Base-by-base conservation (phyloP, 2,113 vertebrate genomes). In the Vidua chalybeata region DNA sequence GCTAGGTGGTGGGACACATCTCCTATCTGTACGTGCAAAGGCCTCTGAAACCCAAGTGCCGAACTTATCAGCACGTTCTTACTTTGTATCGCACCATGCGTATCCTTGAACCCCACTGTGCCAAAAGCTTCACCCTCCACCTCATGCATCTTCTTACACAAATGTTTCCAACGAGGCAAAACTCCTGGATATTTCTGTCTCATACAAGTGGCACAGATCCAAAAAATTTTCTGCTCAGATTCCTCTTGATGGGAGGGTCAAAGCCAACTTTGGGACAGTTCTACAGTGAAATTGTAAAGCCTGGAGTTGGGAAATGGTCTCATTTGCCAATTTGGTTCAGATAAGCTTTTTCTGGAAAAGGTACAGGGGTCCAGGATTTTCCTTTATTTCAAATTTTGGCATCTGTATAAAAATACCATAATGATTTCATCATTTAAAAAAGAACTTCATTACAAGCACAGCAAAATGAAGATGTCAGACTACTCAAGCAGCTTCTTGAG, bases 101-200 rank as follows among this genome's bases (percentile, higher is more conserved):
- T 13, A 62, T 59, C 61, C 15, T 2, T 15, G 26, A 74, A 19
- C 11, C 1, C 1, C 5, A 2, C 2, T 5, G 41, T 3, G 30
- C 72, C 64, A 55, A 76, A 87, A 75, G 49, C 37, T 52, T 71
- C 68, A 45, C 76, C 64, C 63, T 68, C 35, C 45, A 61, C 61
- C 22, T 84, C 13, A 11, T 1, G n/a, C 35, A 52, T 61, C 76
- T 63, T 83, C 91, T 59, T 15, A 61, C 39, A 51, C 35, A 51
- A 63, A 61, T n/a, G 85, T 39, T 93, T 89, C 76, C 51, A 59
- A 15, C n/a, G 30, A 68, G 43, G 80, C 68, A 75, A 28, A 77
- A 88, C 24, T 87, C 73, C 45, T 41, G 52, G 10, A n/a, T 37
- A 31, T 8, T 39, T 3, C 3, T 37, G 67, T 88, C 75, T 78